Conservation (phyloP, 2,113 vertebrate genomes). For the Neotoma lepida region DNA sequence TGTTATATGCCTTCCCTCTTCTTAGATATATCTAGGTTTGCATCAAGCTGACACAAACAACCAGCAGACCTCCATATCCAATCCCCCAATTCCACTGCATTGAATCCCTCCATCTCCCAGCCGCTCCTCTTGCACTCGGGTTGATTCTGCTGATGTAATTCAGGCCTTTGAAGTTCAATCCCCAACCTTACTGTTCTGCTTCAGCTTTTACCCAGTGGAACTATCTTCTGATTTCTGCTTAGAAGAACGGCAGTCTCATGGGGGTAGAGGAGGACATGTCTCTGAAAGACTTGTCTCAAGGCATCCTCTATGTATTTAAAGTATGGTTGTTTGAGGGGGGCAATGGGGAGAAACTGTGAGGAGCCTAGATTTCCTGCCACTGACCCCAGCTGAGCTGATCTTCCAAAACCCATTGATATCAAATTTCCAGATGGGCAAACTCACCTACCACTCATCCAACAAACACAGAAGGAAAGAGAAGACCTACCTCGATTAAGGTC, state of each 20-base stretch:
- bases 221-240: not conserved
- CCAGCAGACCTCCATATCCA: not conserved
- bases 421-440: not conserved
- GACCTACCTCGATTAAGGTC: too few relatives aligned
- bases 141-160: not conserved
- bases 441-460: not conserved
- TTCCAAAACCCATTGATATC: not conserved
- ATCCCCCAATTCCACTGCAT: not conserved
- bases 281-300: not conserved
- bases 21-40: not conserved
- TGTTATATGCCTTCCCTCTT: too few relatives aligned
- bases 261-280: accelerated
- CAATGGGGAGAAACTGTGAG: not conserved
- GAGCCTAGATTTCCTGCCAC: too few relatives aligned
- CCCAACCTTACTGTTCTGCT: not conserved
- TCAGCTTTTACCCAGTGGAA: not conserved
- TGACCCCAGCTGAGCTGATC: not conserved
- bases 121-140: not conserved
- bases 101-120: not conserved
- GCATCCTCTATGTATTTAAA: not conserved
- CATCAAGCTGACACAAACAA: not conserved
- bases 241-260: too few relatives aligned
- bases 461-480: not conserved
- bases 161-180: not conserved
- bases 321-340: not conserved